Evolutionary conservation across 2,888 invertebrate species (phyloP).

Genomic region (Macaria notata): DNA sequence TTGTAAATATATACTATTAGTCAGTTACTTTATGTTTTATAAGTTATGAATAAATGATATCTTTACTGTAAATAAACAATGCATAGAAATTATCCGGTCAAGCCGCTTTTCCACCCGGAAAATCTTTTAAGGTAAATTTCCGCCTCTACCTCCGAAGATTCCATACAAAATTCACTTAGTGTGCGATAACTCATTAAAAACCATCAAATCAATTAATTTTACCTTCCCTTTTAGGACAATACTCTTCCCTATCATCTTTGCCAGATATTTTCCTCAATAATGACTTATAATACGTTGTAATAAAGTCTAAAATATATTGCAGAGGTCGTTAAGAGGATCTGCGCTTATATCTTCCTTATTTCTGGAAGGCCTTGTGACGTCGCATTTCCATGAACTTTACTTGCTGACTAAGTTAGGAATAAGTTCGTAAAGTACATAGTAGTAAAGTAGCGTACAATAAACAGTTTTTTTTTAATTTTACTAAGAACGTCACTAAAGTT

Average conservation of each 20-base stretch:
- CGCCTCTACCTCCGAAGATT: not conserved
- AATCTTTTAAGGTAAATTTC: too few relatives aligned
- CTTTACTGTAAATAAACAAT: too few relatives aligned
- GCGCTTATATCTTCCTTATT: conserved; percentile 26
- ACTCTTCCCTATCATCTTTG: not conserved
- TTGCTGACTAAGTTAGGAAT: too few relatives aligned
- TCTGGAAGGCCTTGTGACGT: conserved; percentile 18
- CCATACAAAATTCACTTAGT: not conserved
- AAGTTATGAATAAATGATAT: too few relatives aligned
- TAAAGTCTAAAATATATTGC: conserved; percentile 16
- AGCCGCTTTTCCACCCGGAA: too few relatives aligned
- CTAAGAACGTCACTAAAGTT: too few relatives aligned
- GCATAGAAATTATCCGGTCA: too few relatives aligned
- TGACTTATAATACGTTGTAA: conserved; percentile 4
- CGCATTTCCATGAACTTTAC: too few relatives aligned
- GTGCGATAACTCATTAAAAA: not conserved
- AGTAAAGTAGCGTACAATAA: not conserved
- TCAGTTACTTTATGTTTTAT: too few relatives aligned
- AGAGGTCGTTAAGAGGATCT: conserved; percentile 19
- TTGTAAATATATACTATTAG: too few relatives aligned
- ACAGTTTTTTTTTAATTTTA: too few relatives aligned
- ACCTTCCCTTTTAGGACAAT: conserved; percentile 1
- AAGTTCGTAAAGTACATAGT: not conserved
- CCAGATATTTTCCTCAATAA: conserved; percentile 5
- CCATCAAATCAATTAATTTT: conserved; percentile 4